Conservation (phyloP, 2,888 invertebrate species). For the Lobophora halterata region DNA sequence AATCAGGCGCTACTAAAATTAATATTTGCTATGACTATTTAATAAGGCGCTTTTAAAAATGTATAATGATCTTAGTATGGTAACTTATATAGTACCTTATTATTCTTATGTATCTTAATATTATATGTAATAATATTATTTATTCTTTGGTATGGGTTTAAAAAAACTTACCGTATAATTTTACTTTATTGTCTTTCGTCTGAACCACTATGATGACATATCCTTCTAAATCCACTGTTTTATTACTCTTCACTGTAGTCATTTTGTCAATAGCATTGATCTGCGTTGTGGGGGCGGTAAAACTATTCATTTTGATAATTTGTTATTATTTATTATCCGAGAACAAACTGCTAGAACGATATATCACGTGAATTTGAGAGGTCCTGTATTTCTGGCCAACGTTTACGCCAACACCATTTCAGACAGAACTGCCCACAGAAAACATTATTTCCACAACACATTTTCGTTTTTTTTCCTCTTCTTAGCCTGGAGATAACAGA, state of each 20-base stretch:
- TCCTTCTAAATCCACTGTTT: constrained; percentile 93
- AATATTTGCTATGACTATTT: too few species aligned
- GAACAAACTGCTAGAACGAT: constrained; percentile 25
- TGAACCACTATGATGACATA: constrained; percentile 97
- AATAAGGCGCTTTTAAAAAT: too few species aligned
- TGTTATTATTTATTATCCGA: constrained; percentile 32
- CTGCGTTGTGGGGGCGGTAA: constrained; percentile 73
- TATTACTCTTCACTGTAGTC: constrained; percentile 73
- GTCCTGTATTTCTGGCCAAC: constrained; percentile 56
- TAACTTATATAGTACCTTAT: too few species aligned
- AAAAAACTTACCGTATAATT: constrained; percentile 88
- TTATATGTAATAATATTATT: background rate
- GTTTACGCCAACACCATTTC: constrained; percentile 76
- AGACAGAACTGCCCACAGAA: constrained; percentile 61
- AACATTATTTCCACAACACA: constrained; percentile 49
- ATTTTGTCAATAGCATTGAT: constrained; percentile 73
- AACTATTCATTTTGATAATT: constrained; percentile 66
- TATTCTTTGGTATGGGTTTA: background rate
- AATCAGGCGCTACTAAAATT: constrained; percentile 14
- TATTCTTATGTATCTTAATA: too few species aligned
- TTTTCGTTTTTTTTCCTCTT: constrained; percentile 59
- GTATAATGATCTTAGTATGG: too few species aligned
- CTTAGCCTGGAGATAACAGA: constrained; percentile 60
- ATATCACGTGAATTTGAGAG: constrained; percentile 28
- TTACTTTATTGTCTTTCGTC: constrained; percentile 96